These are phyloP conservation scores for Choloepus hoffmanni DNA, from an alignment of 2,113 vertebrate species.

Conservation along the genomic window DNA sequence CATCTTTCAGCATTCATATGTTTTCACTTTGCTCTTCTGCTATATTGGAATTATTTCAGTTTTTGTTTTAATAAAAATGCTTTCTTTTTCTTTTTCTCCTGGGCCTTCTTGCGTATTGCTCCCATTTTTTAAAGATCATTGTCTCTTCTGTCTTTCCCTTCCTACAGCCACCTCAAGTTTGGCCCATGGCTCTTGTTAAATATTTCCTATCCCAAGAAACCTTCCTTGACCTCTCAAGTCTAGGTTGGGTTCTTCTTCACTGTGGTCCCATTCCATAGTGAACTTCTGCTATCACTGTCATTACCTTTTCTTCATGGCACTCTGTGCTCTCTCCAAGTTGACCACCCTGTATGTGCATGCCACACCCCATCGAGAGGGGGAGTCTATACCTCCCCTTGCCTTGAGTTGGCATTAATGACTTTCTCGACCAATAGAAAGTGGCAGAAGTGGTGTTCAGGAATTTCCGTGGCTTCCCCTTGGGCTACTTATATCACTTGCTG, in stretches of 20 bases:
- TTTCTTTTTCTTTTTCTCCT: background rate
- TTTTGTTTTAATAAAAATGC: background rate
- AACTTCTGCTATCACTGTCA: background rate
- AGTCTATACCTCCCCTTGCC: background rate
- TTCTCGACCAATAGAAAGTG: background rate
- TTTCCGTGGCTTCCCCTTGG: background rate
- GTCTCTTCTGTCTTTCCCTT: background rate
- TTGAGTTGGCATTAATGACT: background rate
- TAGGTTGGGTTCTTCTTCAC: background rate
- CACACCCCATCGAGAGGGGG: background rate
- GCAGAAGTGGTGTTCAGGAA: background rate
- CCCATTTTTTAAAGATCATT: background rate
- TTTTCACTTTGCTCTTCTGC: background rate
- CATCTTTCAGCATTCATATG: background rate
- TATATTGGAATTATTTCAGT: background rate
- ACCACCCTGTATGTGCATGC: no score
- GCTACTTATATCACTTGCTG: background rate
- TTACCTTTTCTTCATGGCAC: background rate
- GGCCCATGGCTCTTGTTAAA: background rate
- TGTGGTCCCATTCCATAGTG: background rate
- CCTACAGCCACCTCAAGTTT: background rate
- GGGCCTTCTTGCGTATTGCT: background rate
- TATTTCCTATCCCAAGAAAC: background rate
- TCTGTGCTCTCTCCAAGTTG: background rate
- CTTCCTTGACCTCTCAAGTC: background rate